phyloP scores from a whole-genome alignment of 2,113 vertebrate species.

The Nematolebias whitei region DNA sequence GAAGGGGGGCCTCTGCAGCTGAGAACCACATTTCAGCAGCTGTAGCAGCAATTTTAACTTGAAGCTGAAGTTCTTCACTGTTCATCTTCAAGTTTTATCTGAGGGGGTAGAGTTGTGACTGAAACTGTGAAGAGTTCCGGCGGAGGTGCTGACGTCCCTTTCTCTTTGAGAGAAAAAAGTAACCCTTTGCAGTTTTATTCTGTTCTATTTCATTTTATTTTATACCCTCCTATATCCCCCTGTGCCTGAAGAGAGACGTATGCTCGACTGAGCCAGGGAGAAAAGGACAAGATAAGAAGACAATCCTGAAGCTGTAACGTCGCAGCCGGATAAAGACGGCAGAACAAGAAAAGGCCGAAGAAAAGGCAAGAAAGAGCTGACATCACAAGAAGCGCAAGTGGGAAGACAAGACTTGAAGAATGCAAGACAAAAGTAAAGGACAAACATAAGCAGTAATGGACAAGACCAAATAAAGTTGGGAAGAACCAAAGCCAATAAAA shows the following conservation, averaged over 20 bases:
- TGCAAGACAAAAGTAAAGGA: background rate
- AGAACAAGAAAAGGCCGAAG: constrained; percentile 8
- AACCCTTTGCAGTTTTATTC: constrained; percentile 25
- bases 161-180: constrained; percentile 23
- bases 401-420: background rate
- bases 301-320: constrained; percentile 3
- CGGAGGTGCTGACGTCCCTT: constrained; percentile 44
- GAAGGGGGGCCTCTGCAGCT: constrained; percentile 14
- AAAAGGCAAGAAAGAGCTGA: background rate
- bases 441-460: constrained; percentile 1
- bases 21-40: constrained; percentile 34
- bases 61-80: constrained; percentile 36
- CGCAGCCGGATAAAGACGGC: background rate
- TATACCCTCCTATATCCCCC: constrained; percentile 27
- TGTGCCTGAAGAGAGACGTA: constrained; percentile 20
- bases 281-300: constrained; percentile 11
- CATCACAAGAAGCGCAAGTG: background rate
- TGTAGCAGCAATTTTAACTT: constrained; percentile 11
- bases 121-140: constrained; percentile 28
- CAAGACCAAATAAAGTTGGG: constrained; percentile 24
- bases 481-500: background rate
- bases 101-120: constrained; percentile 13
- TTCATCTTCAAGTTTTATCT: constrained; percentile 25
- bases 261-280: constrained; percentile 41
- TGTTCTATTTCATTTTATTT: background rate